Conservation (phyloP, 2,888 invertebrate species). For the Syritta pipiens region DNA sequence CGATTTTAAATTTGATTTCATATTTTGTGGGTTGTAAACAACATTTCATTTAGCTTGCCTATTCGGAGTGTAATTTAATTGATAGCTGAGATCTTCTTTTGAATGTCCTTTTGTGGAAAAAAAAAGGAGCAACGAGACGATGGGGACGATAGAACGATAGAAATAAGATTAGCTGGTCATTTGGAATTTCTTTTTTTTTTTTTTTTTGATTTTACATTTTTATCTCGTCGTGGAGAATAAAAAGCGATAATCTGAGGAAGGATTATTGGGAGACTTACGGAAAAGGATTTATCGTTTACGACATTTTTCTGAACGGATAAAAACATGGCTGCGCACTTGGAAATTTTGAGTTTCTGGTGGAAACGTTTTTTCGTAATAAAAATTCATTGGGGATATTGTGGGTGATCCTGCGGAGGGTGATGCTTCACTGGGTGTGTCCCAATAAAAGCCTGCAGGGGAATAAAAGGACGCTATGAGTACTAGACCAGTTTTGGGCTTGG, state of each 20-base stretch:
- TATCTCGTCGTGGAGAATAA: neutral
- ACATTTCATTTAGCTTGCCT: constrained; percentile 33
- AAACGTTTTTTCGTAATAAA: too few species aligned
- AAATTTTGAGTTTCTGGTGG: too few species aligned
- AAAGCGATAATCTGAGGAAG: neutral
- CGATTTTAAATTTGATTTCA: constrained; percentile 50
- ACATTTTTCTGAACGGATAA: neutral
- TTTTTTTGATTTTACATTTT: neutral
- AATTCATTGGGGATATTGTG: too few species aligned
- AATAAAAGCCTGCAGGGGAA: too few species aligned
- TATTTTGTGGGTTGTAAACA: constrained; percentile 55
- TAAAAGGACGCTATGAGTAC: too few species aligned
- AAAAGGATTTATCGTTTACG: too few species aligned
- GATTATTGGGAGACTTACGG: too few species aligned
- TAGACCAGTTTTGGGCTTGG: too few species aligned
- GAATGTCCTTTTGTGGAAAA: neutral
- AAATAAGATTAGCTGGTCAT: constrained; percentile 13
- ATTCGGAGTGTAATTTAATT: constrained; percentile 38
- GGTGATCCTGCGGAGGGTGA: too few species aligned
- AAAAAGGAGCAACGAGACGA: too few species aligned
- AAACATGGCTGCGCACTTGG: neutral
- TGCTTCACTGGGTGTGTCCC: too few species aligned
- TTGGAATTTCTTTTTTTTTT: neutral
- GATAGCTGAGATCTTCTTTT: constrained; percentile 18
- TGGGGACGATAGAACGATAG: too few species aligned